Evolutionary conservation across 1,140 invertebrate genomes (phyloP).

Genomic region (Drosophila chauvacae): DNA sequence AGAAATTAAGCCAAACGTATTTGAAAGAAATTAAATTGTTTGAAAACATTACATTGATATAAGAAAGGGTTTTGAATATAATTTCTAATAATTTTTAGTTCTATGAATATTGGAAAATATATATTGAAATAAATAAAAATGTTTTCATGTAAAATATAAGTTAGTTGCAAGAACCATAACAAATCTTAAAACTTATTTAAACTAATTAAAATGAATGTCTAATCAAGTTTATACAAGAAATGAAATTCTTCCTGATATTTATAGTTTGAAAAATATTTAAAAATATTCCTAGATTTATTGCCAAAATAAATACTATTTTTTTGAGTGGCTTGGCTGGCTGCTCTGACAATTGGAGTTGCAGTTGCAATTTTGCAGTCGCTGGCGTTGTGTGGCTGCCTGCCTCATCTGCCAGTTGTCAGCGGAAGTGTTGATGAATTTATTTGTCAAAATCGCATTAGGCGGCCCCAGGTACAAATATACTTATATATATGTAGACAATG

Average conservation of each 20-base stretch:
- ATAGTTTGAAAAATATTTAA: background rate
- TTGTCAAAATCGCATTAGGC: conserved; percentile 78
- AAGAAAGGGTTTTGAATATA: too few relatives aligned
- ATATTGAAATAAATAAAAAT: too few relatives aligned
- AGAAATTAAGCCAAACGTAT: background rate
- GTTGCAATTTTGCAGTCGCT: conserved; percentile 33
- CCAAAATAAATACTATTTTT: too few relatives aligned
- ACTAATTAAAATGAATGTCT: background rate
- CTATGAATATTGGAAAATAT: too few relatives aligned
- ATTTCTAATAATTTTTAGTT: too few relatives aligned
- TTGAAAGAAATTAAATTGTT: background rate
- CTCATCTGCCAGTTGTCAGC: conserved; percentile 70
- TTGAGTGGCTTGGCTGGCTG: background rate
- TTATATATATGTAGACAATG: background rate
- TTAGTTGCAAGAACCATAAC: too few relatives aligned
- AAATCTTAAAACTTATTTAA: too few relatives aligned
- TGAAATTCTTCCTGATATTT: background rate
- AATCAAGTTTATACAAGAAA: background rate
- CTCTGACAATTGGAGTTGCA: conserved; percentile 26
- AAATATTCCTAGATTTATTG: background rate
- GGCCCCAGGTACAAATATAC: conserved; percentile 24
- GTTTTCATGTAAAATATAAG: too few relatives aligned
- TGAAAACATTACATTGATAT: background rate
- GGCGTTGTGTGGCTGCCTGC: conserved; percentile 37
- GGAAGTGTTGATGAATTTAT: conserved; percentile 82